Base-by-base conservation (phyloP, 2,888 invertebrate genomes). In the Epistrophe eligans region DNA sequence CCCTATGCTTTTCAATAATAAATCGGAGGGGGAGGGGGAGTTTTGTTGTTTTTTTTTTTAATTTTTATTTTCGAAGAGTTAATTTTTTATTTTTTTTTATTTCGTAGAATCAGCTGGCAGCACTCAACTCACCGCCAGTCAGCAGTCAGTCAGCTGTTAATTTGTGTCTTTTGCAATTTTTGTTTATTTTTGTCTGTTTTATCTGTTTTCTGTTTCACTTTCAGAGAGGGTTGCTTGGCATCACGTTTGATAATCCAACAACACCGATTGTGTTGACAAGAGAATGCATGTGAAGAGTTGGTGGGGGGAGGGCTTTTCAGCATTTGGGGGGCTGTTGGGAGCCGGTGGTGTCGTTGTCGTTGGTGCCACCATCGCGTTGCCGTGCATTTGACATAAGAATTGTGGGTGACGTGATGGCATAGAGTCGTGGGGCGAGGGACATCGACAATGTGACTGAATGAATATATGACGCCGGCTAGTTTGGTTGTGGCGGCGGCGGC, bases 351-450 rank as follows among this genome's bases (percentile, higher is more conserved):
- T 50, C 24, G 40, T 57, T 48, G 55, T 70, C 38, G 17, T 10
- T 11, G 52, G 7, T 35, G 35, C 8, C 57, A 57, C 40, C 24
- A 24, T 40, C 19, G 58, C 66, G 50, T 60, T 43, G 70, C 62
- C 35, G 45, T 74, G 67, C 79, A 64, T 79, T 84, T 74, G 74
- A 57, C 70, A 45, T 50, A 50, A 28, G 15, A 52, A 73, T 45
- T 70, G 73, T 79, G 74, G 84, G 82, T 77, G 72, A 74, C 74
- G 38, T 40, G 28, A 19, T 32, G 62, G 64, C 52, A 32, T 13
- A 11, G 48, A 28, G 48, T 48, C 13, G 52, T 15, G 15, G 7
- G 28, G 28, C 28, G 32, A 15, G 28, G 9, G 15, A 55, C 28
- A 32, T 4, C 7, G 28, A 64, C 24, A 45, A 24, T 60, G 19